Percentiles rank a stretch among this genome's conserved stretches.
Conservation (phyloP, 2,113 vertebrate genomes). For the Cettia cetti region DNA sequence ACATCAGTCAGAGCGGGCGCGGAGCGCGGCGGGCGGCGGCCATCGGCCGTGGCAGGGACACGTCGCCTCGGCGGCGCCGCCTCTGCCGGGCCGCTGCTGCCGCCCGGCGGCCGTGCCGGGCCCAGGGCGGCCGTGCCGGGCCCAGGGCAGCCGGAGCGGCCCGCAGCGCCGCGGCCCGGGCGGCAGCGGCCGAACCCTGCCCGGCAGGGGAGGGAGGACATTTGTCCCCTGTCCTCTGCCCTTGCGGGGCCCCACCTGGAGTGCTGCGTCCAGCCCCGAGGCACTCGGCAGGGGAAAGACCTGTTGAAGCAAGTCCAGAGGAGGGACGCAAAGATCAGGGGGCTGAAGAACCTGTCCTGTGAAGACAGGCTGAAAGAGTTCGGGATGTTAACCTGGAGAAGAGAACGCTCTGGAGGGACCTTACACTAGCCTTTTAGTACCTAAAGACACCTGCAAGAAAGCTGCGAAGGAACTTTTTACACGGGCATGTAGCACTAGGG, state of each 20-base stretch:
- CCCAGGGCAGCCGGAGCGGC: too few relatives aligned
- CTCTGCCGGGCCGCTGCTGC: too few relatives aligned
- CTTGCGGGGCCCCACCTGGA: neutral
- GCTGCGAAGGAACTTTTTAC: neutral
- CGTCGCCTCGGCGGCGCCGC: too few relatives aligned
- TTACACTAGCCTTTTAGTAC: neutral
- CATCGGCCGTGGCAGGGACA: too few relatives aligned
- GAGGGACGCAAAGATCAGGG: neutral
- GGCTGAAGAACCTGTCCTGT: neutral
- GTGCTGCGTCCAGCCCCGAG: too few relatives aligned
- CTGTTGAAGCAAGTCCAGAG: neutral
- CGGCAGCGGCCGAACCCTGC: neutral
- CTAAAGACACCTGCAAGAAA: neutral
- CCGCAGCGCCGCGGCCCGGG: too few relatives aligned
- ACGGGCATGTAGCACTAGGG: neutral
- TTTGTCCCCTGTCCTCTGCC: too few relatives aligned
- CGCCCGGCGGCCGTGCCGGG: too few relatives aligned
- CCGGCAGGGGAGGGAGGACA: fast-evolving
- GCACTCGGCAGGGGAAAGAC: neutral
- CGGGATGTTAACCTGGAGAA: neutral
- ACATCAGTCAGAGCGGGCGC: slow-evolving; percentile 53
- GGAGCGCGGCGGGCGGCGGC: neutral
- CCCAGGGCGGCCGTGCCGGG: too few relatives aligned
- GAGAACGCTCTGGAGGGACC: neutral
- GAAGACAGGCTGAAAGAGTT: neutral